Conservation (phyloP, 2,797 vertebrate genomes). For the Chloroceryle amazona region DNA sequence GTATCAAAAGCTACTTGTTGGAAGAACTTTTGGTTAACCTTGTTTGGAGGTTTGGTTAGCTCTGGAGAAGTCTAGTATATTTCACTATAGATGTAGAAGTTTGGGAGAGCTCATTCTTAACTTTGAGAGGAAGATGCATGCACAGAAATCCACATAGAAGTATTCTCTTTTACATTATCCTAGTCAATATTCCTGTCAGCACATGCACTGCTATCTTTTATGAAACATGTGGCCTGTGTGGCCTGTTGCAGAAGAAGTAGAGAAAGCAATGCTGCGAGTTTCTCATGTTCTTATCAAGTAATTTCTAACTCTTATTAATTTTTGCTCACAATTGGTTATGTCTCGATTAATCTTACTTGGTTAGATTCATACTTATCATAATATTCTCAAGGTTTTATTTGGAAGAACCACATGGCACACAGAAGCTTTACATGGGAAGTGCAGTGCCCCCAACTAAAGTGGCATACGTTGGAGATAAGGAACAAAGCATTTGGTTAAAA, state of each 20-base stretch:
- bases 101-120: neutral
- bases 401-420: conserved; percentile 89
- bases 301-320: neutral
- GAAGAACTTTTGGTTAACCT: neutral
- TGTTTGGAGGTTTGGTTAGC: neutral
- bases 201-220: neutral
- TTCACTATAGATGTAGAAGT: neutral
- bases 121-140: neutral
- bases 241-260: neutral
- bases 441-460: conserved; percentile 89
- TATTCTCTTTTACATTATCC: neutral
- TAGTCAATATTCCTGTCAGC: neutral
- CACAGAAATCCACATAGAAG: neutral
- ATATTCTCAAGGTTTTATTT: conserved; percentile 86
- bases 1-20: neutral
- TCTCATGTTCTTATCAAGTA: neutral
- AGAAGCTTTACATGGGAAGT: conserved; percentile 87
- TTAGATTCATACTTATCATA: neutral
- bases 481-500: conserved; percentile 92
- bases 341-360: neutral
- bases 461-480: conserved; percentile 88
- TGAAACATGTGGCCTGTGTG: neutral
- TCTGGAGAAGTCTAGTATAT: neutral
- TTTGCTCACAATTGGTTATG: neutral
- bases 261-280: neutral